A percentile compares a stretch with the other conserved stretches of the same genome.
phyloP scores from a whole-genome alignment of 2,888 invertebrate species.

The Eretmocerus hayati region DNA sequence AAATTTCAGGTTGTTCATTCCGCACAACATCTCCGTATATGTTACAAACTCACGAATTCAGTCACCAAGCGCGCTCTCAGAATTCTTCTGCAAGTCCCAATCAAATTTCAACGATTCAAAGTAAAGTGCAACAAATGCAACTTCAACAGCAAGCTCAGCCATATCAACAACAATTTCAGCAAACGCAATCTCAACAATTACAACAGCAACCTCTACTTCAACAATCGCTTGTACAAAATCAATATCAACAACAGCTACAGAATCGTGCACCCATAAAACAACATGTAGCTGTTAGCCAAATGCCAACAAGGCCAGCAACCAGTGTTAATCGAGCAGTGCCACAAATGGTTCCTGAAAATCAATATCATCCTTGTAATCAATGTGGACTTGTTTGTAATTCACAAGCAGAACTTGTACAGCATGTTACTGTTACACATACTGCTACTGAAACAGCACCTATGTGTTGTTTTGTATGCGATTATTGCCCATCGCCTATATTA shows the following conservation, averaged over 20 bases:
- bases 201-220: no score
- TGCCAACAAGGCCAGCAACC: conserved; percentile 10
- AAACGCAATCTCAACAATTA: background rate
- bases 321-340: background rate
- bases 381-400: conserved; percentile 5
- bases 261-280: conserved; percentile 3
- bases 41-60: conserved; percentile 10
- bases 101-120: no score
- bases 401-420: conserved; percentile 9
- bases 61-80: conserved; percentile 1
- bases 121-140: background rate
- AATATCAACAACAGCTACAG: background rate
- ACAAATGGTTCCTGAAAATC: background rate
- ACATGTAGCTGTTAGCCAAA: conserved; percentile 16
- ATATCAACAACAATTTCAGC: background rate
- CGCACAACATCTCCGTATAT: background rate
- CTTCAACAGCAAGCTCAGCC: background rate
- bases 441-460: background rate
- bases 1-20: conserved; percentile 6
- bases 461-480: conserved; percentile 23
- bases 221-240: background rate
- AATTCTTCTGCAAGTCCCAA: no score
- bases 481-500: conserved; percentile 15
- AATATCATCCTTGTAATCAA: conserved; percentile 5
- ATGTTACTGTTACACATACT: conserved; percentile 1